Evolutionary conservation across 2,113 vertebrate species (phyloP).

Genomic region (Chaetodon trifascialis): DNA sequence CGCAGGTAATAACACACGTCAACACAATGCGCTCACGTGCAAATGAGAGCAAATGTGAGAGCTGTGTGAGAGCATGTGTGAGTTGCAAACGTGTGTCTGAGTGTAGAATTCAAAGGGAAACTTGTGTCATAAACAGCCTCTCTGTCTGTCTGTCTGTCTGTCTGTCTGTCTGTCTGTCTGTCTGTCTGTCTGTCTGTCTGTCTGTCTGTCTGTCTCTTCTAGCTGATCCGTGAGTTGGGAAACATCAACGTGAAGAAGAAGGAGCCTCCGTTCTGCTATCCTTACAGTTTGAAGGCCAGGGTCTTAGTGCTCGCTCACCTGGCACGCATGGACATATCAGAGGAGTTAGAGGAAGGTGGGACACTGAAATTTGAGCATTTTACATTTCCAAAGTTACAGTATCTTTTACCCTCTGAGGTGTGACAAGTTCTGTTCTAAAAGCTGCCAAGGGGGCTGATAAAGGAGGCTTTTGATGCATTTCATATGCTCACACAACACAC

Average conservation of each 20-base stretch:
- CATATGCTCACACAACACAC: not conserved
- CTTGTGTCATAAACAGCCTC: not conserved
- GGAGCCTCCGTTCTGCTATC: slow-evolving; percentile 97
- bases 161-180: too few relatives aligned
- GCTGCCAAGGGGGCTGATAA: not conserved
- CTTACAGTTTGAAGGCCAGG: slow-evolving; percentile 97
- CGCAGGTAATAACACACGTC: slow-evolving; percentile 87
- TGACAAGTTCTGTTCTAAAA: not conserved
- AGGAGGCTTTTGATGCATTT: not conserved
- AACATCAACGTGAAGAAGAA: slow-evolving; percentile 99
- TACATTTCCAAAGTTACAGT: not conserved
- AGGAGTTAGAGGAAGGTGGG: slow-evolving; percentile 95
- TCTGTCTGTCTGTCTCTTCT: slow-evolving; percentile 39
- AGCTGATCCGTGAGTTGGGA: slow-evolving; percentile 97
- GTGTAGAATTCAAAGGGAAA: too few relatives aligned
- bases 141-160: too few relatives aligned
- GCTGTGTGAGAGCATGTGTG: too few relatives aligned
- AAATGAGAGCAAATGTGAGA: too few relatives aligned
- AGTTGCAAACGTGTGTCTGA: too few relatives aligned
- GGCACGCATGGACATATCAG: slow-evolving; percentile 94
- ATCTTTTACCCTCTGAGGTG: not conserved
- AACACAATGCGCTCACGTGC: not conserved
- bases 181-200: too few relatives aligned
- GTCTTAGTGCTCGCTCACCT: slow-evolving; percentile 94
- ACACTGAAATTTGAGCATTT: not conserved